Evolutionary conservation across 2,888 invertebrate species (phyloP).

Genomic region (Rhodophaea formosa): DNA sequence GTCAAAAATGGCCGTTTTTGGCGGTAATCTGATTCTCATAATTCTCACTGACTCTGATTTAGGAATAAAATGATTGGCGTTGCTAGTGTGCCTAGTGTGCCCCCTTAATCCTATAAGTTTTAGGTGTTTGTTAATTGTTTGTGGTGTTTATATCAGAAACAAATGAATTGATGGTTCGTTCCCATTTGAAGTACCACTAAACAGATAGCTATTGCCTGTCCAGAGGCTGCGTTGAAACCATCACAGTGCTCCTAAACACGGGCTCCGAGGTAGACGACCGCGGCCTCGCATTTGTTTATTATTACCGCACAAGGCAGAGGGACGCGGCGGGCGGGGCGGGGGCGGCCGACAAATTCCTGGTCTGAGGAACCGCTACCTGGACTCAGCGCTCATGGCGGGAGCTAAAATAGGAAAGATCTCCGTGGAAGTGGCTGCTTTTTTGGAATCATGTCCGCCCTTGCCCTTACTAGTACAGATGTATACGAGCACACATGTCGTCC

Average conservation of each 20-base stretch:
- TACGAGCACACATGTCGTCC: not conserved
- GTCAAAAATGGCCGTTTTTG: no score
- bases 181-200: no score
- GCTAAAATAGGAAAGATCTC: conserved; percentile 5
- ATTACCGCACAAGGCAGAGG: conserved; percentile 25
- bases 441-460: not conserved
- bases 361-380: conserved; percentile 6
- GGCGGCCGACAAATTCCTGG: conserved; percentile 8
- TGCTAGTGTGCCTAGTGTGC: no score
- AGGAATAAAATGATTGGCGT: no score
- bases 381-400: not conserved
- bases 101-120: no score
- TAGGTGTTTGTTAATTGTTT: no score
- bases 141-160: no score
- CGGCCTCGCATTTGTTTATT: conserved; percentile 24
- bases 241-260: not conserved
- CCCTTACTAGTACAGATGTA: not conserved
- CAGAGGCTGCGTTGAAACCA: conserved; percentile 1
- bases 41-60: no score
- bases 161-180: no score
- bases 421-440: conserved; percentile 1
- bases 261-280: conserved; percentile 27
- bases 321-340: conserved; percentile 5
- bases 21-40: no score
- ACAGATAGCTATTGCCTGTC: not conserved